Evolutionary conservation across 1,140 invertebrate genomes (phyloP).

Genomic region (Atta texana): DNA sequence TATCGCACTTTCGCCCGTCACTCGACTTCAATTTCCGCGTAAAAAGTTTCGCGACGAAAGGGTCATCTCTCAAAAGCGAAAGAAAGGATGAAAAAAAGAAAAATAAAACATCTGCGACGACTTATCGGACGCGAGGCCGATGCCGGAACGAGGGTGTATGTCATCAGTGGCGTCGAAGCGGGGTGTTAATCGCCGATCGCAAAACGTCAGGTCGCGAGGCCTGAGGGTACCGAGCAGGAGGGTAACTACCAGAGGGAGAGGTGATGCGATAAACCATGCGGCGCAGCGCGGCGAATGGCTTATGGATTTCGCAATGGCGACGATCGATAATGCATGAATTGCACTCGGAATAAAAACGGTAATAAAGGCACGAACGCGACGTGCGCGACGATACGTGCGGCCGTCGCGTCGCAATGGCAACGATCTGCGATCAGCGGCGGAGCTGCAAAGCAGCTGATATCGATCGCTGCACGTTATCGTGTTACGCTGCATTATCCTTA

Average conservation of each 20-base stretch:
- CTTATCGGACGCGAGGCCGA: constrained; percentile 42
- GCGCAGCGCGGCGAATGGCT: constrained; percentile 4
- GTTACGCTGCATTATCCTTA: constrained; percentile 44
- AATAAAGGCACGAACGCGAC: constrained; percentile 43
- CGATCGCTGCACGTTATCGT: constrained; percentile 47
- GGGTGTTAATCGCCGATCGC: constrained; percentile 67
- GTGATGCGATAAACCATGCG: constrained; percentile 55
- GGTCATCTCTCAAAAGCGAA: constrained; percentile 23
- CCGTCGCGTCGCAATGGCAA: not conserved
- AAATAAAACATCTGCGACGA: constrained; percentile 36
- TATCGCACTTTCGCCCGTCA: constrained; percentile 28
- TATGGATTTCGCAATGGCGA: constrained; percentile 63
- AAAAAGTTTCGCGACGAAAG: constrained; percentile 28
- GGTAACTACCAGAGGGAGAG: not conserved
- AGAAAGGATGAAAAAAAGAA: not conserved
- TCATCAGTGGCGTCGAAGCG: constrained; percentile 30
- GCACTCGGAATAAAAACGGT: constrained; percentile 53
- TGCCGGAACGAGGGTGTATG: constrained; percentile 45
- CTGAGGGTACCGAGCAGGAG: too few relatives aligned
- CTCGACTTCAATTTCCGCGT: constrained; percentile 41
- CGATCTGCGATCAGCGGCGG: constrained; percentile 17
- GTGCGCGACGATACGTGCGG: not conserved
- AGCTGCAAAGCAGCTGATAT: constrained; percentile 58
- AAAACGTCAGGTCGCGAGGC: constrained; percentile 12
- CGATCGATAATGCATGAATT: constrained; percentile 63